A percentile compares a stretch with the other conserved stretches of the same genome.
phyloP scores from a whole-genome alignment of 2,888 invertebrate species.

The Toxonevra muliebris region DNA sequence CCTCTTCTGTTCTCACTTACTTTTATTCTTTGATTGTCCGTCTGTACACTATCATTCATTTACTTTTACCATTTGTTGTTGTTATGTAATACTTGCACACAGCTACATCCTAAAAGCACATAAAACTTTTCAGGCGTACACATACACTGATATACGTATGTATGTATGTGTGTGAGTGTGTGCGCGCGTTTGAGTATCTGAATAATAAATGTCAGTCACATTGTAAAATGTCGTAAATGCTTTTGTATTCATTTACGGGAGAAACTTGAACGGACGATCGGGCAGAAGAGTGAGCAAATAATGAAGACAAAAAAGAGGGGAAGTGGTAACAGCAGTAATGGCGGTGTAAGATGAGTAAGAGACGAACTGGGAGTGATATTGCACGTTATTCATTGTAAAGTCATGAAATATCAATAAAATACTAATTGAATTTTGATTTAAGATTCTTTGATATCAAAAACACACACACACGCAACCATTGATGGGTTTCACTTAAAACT shows the following conservation, averaged over 20 bases:
- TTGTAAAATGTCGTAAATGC: constrained; percentile 21
- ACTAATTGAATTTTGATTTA: constrained; percentile 61
- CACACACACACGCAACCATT: constrained; percentile 21
- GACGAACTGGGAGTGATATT: not conserved
- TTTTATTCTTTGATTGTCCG: too few relatives aligned
- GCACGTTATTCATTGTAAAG: not conserved
- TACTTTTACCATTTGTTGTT: too few relatives aligned
- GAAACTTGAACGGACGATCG: too few relatives aligned
- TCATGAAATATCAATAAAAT: constrained; percentile 46
- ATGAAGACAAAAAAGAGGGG: too few relatives aligned
- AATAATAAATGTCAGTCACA: constrained; percentile 30
- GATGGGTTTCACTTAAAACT: not conserved
- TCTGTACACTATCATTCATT: too few relatives aligned
- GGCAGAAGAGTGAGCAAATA: too few relatives aligned
- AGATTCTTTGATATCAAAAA: constrained; percentile 56
- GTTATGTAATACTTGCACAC: constrained; percentile 15
- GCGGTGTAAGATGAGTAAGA: not conserved
- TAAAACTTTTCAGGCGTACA: constrained; percentile 5
- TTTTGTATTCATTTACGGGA: constrained; percentile 20
- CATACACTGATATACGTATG: not conserved
- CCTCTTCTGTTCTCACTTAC: too few relatives aligned
- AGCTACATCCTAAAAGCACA: constrained; percentile 25
- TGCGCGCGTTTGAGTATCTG: constrained; percentile 3
- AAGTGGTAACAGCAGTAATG: too few relatives aligned
- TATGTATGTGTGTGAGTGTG: constrained; percentile 8